Base-by-base conservation (phyloP, 2,113 vertebrate genomes). In the Aix galericulata region DNA sequence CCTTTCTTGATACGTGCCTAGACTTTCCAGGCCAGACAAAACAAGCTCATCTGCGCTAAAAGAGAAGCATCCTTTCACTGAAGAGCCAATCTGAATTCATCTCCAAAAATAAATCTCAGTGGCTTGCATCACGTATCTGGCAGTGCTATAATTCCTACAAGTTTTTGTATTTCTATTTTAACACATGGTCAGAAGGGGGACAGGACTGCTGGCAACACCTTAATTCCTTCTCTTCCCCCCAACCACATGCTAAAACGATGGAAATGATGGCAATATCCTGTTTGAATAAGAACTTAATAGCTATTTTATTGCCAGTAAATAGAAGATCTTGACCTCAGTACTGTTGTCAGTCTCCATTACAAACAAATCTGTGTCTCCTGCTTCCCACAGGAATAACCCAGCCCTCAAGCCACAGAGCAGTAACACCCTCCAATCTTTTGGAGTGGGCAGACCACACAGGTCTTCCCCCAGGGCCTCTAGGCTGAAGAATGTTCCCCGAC, bases 371-470 rank as follows among this genome's bases (percentile, higher is more conserved):
- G 4, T 1, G 2, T 21, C 17, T 76, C 12, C 40, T 25, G 34
- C 17, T 60, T 36, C 64, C 3, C 1, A 80, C n/a, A 58, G 11
- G 7, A 91, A 81, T 23, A 83, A 78, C 11, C 26, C 68, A 58
- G 25, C n/a, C 16, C 25, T 42, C 14, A 62, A 64, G 8, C 55
- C 26, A 3, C 8, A 59, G 6, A 77, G 9, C 12, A 58, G 23
- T 58, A 91, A 48, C 2, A 1, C 8, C 9, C 36, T 1, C 12
- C 29, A 38, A 31, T 3, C 5, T 72, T 64, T 79, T 23, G 34
- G 20, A 38, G 11, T 26, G 36, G 10, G 17, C 12, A 78, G 9
- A 32, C 9, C 3, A 4, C 9, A 42, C 0, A 40, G 17, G 15
- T 31, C 83, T 82, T 88, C 62, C 50, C 16, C 46, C 42, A n/a